These are phyloP conservation scores for Phataginus tetradactyla DNA, from an alignment of 2,797 vertebrate genomes.

Conservation along the genomic window DNA sequence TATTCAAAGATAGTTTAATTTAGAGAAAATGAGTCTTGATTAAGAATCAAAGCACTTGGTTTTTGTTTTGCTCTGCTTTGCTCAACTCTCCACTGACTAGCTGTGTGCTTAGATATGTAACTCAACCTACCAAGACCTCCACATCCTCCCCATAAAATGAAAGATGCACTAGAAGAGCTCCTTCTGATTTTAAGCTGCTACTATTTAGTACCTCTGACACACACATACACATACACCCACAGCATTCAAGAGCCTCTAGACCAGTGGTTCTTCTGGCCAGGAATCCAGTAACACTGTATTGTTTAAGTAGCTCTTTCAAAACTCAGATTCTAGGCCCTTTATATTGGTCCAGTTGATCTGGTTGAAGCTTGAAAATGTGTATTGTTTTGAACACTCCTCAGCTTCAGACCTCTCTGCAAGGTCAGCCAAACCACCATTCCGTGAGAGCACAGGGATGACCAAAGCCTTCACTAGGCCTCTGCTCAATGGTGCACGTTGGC, in stretches of 20 bases:
- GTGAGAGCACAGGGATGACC: not conserved
- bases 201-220: not conserved
- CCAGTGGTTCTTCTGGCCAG: not conserved
- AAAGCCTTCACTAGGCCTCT: not conserved
- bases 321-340: not conserved
- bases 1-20: not conserved
- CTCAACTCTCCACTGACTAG: not conserved
- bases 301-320: not conserved
- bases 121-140: not conserved
- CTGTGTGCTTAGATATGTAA: not conserved
- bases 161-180: not conserved
- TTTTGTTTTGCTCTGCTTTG: constrained; percentile 8
- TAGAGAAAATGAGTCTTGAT: constrained; percentile 12
- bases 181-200: not conserved
- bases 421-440: not conserved
- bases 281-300: not conserved
- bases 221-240: rapidly evolving
- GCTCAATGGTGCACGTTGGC: not conserved
- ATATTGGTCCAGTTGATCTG: not conserved
- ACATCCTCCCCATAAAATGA: not conserved
- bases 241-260: not conserved
- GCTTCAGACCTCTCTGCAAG: not conserved
- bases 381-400: not conserved
- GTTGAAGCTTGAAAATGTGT: not conserved
- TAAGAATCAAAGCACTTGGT: not conserved